Conservation (phyloP, 2,888 invertebrate genomes). For the Lypha dubia region DNA sequence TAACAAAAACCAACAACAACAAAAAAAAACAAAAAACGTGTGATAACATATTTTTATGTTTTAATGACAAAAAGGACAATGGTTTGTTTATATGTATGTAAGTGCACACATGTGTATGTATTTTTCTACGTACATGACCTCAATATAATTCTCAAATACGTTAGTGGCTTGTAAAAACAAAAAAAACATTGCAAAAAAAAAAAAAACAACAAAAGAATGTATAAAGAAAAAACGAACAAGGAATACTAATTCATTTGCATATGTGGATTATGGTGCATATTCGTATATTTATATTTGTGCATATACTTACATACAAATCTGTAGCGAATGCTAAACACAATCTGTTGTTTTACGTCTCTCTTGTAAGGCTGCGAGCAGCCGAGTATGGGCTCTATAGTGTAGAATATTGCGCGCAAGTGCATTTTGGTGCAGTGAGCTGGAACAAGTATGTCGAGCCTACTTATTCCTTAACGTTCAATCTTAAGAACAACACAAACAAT, state of each 20-base stretch:
- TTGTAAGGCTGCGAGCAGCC: too few relatives aligned
- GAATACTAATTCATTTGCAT: conserved; percentile 47
- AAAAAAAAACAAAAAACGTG: conserved; percentile 14
- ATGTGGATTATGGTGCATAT: conserved; percentile 18
- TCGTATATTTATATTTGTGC: not conserved
- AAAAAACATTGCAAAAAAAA: conserved; percentile 7
- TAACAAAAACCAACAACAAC: conserved; percentile 23
- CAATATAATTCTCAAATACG: conserved; percentile 54
- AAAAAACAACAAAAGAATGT: not conserved
- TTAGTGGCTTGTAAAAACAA: conserved; percentile 45
- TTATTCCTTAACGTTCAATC: too few relatives aligned
- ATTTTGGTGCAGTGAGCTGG: too few relatives aligned
- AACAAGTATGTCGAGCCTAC: too few relatives aligned
- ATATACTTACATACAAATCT: too few relatives aligned
- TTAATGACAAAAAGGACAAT: conserved; percentile 56
- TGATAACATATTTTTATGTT: conserved; percentile 52
- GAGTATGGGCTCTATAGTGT: too few relatives aligned
- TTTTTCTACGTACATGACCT: conserved; percentile 43
- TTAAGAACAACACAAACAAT: too few relatives aligned
- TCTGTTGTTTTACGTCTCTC: too few relatives aligned
- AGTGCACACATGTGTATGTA: not conserved
- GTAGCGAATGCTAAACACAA: too few relatives aligned
- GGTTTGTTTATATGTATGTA: not conserved
- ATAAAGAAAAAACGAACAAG: conserved; percentile 7
- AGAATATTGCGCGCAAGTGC: too few relatives aligned